Evolutionary conservation across 2,113 vertebrate species (phyloP), one percentile per base, ranked within the genome.

Genomic region (Poeciliopsis turrubarensis): DNA sequence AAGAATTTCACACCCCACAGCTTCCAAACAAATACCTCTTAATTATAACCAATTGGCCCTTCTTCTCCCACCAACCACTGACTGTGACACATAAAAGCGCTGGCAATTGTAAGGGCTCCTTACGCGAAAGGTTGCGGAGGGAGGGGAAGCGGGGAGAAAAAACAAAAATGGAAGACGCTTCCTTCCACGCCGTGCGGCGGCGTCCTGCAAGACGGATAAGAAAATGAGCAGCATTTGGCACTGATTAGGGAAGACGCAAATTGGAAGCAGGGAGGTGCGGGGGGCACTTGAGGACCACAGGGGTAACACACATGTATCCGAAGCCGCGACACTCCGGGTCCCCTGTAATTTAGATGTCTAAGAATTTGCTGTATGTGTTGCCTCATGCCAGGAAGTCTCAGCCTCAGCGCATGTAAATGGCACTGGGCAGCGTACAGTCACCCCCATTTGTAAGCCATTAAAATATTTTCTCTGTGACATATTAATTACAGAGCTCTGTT

Each of bases 321-420:
- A 85, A 89, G 91, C 88, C 89, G 70, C 83, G 83, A 89, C 89
- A 88, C 86, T 83, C 62, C 30, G 44, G 72, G 72, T 79, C 89
- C 91, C 82, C 89, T 92, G 87, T 94, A 93, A 94, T 94, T 94
- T 91, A 89, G 90, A 88, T 65, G 93, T 94, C 92, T 94, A 91
- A 92, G 92, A 95, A 94, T 95, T 87, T 77, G 81, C 87, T 84
- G 81, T 88, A 88, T 89, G 84, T 88, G 89, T 81, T 90, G 87
- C 86, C 88, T 91, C 88, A 90, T 94, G 88, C 91, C 89, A 93
- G 85, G 77, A 93, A 92, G 92, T 93, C 86, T 93, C 89, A 90
- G 88, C 83, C 87, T 89, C 85, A 87, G 77, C 79, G 79, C 83
- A 88, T 87, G 82, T 82, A 80, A 86, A 90, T 83, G 86, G 75